Conservation (phyloP, 2,113 vertebrate genomes). For the Dicaeum eximium region DNA sequence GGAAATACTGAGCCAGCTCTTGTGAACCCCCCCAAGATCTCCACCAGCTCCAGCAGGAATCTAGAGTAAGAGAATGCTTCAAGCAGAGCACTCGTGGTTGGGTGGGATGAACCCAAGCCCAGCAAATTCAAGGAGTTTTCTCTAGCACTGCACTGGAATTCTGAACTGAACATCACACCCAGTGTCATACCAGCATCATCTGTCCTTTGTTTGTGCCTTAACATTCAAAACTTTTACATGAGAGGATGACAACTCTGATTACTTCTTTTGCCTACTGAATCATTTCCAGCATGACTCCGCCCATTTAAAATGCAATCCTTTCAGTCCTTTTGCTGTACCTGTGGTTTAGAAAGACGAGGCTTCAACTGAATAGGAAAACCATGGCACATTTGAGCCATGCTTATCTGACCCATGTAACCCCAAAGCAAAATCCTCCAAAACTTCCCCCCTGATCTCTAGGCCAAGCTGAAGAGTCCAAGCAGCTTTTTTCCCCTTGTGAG, state of each 20-base stretch:
- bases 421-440: background rate
- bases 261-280: background rate
- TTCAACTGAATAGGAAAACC: background rate
- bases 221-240: background rate
- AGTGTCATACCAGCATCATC: background rate
- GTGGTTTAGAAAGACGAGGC: background rate
- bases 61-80: background rate
- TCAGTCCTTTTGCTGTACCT: background rate
- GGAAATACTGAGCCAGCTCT: background rate
- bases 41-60: background rate
- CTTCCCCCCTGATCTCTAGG: background rate
- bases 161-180: background rate
- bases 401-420: background rate
- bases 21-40: rapidly evolving
- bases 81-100: rapidly evolving
- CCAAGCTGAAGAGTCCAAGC: background rate
- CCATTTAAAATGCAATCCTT: background rate
- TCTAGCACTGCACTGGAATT: background rate
- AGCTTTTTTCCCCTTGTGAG: background rate
- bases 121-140: background rate
- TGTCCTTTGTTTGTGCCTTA: background rate
- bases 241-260: background rate
- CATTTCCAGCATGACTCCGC: background rate
- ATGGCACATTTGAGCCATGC: background rate
- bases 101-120: background rate